Evolutionary conservation across 2,797 vertebrate species (phyloP), one percentile per base, ranked within the genome.

Genomic region (Stomatorhinus walkeri): DNA sequence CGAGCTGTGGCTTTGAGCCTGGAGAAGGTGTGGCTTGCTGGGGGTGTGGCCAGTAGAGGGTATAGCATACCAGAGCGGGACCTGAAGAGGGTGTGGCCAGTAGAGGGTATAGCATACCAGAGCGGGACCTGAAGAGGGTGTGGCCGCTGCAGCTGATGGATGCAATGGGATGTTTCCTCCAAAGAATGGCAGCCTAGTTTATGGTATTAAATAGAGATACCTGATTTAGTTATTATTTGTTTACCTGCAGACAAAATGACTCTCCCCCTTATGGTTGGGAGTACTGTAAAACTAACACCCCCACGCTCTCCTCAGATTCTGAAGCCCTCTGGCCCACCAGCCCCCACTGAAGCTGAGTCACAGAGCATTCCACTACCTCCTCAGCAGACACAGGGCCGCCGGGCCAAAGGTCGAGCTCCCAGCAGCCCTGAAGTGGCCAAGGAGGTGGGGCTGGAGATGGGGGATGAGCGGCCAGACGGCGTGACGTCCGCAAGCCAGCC

Each of bases 341-440:
- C 93, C 89, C 93, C 94, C 87, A 92, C 93, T 12, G 91, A 91
- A 81, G 91, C 91, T 0, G 95, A 96, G 89, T 94, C 93, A 0
- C 92, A 94, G 91, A 95, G 94, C 91, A 93, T 93, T 88, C 95
- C 92, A 2, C 94, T 94, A 87, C 95, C 95, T 0, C 91, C 92
- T 83, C 96, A 95, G 61, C 89, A 94, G 0, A 93, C 95, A 5
- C 90, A 95, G 91, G 95, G 94, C 24, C 90, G 95, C 84, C 92
- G 96, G 91, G 92, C 92, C 51, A 97, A 96, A 93, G 94, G 93
- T 91, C 92, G 96, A 14, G 93, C 95, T 0, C 96, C 97, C 76
- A 96, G 96, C 88, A 96, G 96, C 4, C 96, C 97, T 0, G 97
- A 98, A 40, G 93, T 98, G 95, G 97, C 95, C 43, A 96, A 97